Percentiles rank a stretch among this genome's conserved stretches.
Conservation (phyloP, 2,797 vertebrate species). For the Macropodus opercularis region DNA sequence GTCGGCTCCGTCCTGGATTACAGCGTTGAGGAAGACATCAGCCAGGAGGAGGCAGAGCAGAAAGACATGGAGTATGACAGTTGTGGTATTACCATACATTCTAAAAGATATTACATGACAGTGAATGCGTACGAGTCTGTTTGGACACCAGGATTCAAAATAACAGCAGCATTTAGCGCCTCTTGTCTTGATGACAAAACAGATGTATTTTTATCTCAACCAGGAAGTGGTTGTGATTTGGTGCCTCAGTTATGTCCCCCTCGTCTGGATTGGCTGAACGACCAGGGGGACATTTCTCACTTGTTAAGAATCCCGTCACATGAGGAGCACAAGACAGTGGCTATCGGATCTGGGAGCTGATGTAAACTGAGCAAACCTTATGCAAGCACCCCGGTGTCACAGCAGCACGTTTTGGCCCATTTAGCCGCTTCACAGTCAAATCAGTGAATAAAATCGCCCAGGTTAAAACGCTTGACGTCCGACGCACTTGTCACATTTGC, state of each 20-base stretch:
- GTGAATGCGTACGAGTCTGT: too few species aligned
- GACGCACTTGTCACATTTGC: constrained; percentile 29
- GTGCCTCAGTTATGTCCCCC: constrained; percentile 36
- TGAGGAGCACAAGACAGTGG: constrained; percentile 21
- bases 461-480: neutral
- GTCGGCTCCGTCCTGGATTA: constrained; percentile 92
- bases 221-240: constrained; percentile 58
- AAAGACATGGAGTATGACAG: constrained; percentile 81
- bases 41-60: constrained; percentile 69
- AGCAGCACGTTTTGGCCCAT: constrained; percentile 13
- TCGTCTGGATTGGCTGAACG: constrained; percentile 56
- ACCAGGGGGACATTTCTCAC: constrained; percentile 28
- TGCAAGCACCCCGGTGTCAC: constrained; percentile 24
- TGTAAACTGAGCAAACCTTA: constrained; percentile 32
- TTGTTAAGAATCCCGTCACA: constrained; percentile 65
- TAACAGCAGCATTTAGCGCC: neutral
- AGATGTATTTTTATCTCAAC: constrained; percentile 20
- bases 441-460: neutral
- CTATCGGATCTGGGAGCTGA: constrained; percentile 37
- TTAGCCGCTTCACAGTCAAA: constrained; percentile 20
- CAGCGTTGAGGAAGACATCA: constrained; percentile 89
- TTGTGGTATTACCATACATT: neutral
- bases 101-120: too few species aligned
- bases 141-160: too few species aligned
- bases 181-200: constrained; percentile 34